Conservation (phyloP, 37 sponge, comb jelly and placozoan genomes). For the Mnemiopsis leidyi region DNA sequence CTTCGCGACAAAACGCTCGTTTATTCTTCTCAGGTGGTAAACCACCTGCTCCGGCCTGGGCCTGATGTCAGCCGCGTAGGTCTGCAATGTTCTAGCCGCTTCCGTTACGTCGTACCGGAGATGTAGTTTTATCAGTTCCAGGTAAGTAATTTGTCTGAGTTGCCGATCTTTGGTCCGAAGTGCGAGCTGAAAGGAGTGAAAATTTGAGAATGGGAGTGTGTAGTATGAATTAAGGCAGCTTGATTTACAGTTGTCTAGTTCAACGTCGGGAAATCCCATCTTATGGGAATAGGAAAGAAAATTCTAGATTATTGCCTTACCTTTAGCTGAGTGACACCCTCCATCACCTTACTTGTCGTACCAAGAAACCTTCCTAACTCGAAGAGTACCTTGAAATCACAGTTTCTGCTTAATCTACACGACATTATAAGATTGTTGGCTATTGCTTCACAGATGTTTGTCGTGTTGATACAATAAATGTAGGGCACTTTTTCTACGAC, state of each 20-base stretch:
- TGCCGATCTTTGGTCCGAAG: neutral
- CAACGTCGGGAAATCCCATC: too few relatives aligned
- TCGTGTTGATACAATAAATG: neutral
- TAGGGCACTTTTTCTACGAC: neutral
- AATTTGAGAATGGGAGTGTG: too few relatives aligned
- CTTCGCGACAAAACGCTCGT: neutral
- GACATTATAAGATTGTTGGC: neutral
- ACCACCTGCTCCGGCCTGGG: neutral
- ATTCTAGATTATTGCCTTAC: too few relatives aligned
- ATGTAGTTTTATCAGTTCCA: neutral
- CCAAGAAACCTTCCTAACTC: neutral
- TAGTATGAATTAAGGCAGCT: too few relatives aligned
- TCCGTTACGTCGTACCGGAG: neutral
- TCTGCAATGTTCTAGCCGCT: constrained; percentile 10
- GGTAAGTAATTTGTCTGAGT: neutral
- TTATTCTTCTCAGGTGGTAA: neutral
- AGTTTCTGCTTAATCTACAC: neutral
- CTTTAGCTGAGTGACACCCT: neutral
- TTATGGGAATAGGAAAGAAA: too few relatives aligned
- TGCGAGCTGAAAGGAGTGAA: neutral
- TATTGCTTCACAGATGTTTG: neutral
- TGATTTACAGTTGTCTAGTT: too few relatives aligned
- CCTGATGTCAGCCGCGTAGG: neutral
- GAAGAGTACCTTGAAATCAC: neutral
- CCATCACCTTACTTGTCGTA: neutral